Evolutionary conservation across 2,797 vertebrate genomes (phyloP), one percentile per base, ranked within the genome.

Genomic region (Clamator glandarius): DNA sequence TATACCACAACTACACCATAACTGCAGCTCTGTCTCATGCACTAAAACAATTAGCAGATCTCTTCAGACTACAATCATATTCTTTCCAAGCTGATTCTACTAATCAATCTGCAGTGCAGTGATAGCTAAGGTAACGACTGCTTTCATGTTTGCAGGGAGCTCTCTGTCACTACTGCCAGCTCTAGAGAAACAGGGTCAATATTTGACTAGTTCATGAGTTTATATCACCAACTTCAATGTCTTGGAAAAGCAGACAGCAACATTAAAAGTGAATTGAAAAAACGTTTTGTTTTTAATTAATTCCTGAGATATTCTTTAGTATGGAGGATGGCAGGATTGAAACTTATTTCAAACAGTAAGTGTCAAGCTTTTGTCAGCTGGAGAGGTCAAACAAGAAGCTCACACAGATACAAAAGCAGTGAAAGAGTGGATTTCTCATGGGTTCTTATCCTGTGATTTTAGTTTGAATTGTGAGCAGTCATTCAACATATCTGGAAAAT

Each of bases 141-240:
- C 21, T 10, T 8, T 69, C 42, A 35, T 48, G 12, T 26, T 14
- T 31, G 42, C 42, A 51, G 61, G 23, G 63, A 77, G 12, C 1
- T 69, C 46, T 57, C 83, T 76, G 20, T 67, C 57, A 33, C 57
- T 61, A 8, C 5, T 51, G 42, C 28, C 67, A 44, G 36, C 23
- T 63, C 31, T 5, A 28, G 55, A 67, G 59, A 50, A 62, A 19
- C n/a, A 35, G 8, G 0, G 15, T 69, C 42, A 81, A 41, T 58
- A 36, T 79, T 90, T 42, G 48, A 73, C 90, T 86, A 66, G 86
- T 91, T 93, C 77, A 85, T 62, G 59, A 76, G 74, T 69, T 93
- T 46, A 5, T 76, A 26, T 69, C 69, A 82, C 52, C 2, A 6
- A 6, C 35, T 90, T 92, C 80, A 72, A 24, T 92, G 51, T 87